Conservation (phyloP, 2,888 invertebrate genomes). For the Rotaria magnacalcarata region DNA sequence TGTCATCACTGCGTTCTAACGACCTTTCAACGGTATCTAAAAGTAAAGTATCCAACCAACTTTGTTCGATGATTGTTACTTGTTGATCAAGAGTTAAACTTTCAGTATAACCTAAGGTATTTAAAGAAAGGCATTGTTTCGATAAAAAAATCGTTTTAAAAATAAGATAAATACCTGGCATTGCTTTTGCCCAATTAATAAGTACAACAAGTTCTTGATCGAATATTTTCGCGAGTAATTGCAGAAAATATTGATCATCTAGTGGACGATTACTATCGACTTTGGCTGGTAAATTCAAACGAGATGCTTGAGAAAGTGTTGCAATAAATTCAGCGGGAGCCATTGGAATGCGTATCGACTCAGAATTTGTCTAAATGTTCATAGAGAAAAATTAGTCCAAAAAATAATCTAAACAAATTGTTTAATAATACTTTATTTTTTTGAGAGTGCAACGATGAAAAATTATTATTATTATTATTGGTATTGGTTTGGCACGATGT, state of each 20-base stretch:
- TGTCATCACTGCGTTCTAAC: neutral
- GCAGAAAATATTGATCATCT: conserved; percentile 26
- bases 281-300: neutral
- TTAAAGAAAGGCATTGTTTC: too few relatives aligned
- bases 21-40: neutral
- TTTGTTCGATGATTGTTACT: conserved; percentile 11
- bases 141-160: too few relatives aligned
- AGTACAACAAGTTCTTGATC: conserved; percentile 55
- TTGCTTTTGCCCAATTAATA: conserved; percentile 56
- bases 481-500: neutral
- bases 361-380: neutral
- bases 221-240: conserved; percentile 49
- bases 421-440: neutral
- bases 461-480: neutral
- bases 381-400: neutral
- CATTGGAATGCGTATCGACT: neutral
- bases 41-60: conserved; percentile 32
- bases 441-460: neutral
- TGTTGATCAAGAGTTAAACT: conserved; percentile 36
- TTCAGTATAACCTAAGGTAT: conserved; percentile 3
- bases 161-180: conserved; percentile 49
- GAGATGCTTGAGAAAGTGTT: neutral
- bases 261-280: neutral
- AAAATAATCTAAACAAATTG: too few relatives aligned
- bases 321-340: neutral